Conservation (phyloP, 1,140 invertebrate species). For the Matsumurasca onukii region DNA sequence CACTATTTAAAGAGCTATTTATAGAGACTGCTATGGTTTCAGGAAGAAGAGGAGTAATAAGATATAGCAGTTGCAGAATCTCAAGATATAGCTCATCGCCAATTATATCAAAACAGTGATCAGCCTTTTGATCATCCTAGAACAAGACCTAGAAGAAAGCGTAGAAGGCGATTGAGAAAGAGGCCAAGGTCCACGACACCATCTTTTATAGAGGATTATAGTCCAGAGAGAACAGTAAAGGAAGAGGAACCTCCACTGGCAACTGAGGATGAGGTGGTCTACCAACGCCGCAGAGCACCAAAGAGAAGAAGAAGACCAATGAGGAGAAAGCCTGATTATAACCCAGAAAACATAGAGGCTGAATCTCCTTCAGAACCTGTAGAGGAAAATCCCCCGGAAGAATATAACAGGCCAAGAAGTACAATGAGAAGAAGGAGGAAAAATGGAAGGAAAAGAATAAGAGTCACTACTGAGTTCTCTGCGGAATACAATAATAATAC, state of each 20-base stretch:
- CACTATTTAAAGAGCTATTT: too few relatives aligned
- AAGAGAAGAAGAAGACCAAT: conserved; percentile 48
- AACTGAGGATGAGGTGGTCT: conserved; percentile 39
- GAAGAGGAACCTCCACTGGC: conserved; percentile 37
- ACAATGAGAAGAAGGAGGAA: conserved; percentile 36
- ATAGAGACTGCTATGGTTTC: too few relatives aligned
- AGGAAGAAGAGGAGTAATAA: conserved; percentile 26
- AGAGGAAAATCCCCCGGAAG: conserved; percentile 6
- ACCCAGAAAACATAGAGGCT: neutral
- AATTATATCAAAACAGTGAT: conserved; percentile 16
- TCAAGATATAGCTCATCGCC: conserved; percentile 30
- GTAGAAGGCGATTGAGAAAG: conserved; percentile 38
- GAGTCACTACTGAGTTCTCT: conserved; percentile 22
- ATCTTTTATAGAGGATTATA: conserved; percentile 23
- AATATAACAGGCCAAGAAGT: conserved; percentile 30
- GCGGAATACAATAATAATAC: neutral
- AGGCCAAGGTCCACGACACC: conserved; percentile 37
- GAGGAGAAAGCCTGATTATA: conserved; percentile 25
- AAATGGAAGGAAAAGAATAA: conserved; percentile 34
- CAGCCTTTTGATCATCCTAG: neutral
- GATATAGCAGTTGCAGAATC: conserved; percentile 32
- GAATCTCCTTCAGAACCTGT: neutral
- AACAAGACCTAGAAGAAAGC: conserved; percentile 32
- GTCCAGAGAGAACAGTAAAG: conserved; percentile 13
- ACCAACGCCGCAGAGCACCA: conserved; percentile 46